A percentile compares a stretch with the other conserved stretches of the same genome.
Evolutionary conservation across 2,113 vertebrate genomes (phyloP).

Genomic region (Athene noctua): DNA sequence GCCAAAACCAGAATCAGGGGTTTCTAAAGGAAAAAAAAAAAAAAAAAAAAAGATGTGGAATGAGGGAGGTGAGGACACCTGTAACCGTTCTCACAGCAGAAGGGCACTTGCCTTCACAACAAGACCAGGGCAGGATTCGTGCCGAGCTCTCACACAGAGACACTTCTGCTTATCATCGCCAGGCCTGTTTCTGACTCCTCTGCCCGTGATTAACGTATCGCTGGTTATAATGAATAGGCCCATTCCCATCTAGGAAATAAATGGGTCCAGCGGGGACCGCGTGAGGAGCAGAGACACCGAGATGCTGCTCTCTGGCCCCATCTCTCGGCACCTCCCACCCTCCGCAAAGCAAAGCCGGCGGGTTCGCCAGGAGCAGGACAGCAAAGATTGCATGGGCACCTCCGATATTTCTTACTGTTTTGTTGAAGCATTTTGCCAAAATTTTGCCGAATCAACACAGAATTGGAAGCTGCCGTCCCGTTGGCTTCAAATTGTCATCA

Average conservation of each 20-base stretch:
- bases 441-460: background rate
- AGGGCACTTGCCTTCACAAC: background rate
- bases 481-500: background rate
- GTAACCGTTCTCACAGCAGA: accelerated
- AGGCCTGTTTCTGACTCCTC: background rate
- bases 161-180: background rate
- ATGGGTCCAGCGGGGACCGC: background rate
- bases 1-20: too few relatives aligned
- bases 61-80: background rate
- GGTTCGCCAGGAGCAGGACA: background rate
- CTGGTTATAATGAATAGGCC: background rate
- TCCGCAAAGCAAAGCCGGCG: accelerated
- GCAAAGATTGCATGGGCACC: background rate
- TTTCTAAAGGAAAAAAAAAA: background rate
- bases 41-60: accelerated
- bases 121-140: background rate
- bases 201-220: accelerated
- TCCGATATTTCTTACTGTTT: background rate
- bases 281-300: accelerated
- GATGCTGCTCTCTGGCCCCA: background rate
- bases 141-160: background rate
- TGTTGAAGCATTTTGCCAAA: background rate
- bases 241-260: background rate
- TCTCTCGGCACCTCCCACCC: background rate
- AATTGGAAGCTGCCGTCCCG: accelerated